Base-by-base conservation (phyloP, 2,888 invertebrate genomes). In the Lissocephala sabroskyi region DNA sequence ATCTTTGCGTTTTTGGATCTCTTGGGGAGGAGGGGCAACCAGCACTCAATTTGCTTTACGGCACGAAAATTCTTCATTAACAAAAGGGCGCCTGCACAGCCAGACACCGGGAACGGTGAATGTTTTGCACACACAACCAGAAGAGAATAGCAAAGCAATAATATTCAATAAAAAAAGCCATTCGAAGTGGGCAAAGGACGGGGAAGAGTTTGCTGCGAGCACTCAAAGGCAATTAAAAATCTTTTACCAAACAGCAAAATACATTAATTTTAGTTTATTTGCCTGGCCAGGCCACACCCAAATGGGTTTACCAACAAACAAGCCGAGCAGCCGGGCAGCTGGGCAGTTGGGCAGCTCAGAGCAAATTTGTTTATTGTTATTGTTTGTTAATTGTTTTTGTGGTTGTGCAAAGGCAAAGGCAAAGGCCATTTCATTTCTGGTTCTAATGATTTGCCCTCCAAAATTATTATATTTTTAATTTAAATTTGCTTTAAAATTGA, bases 91-190 rank as follows among this genome's bases (percentile, higher is more conserved):
- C 61, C 53, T 56, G 46, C 65, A 56, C 2, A 23, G 19, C 10
- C 40, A 26, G 14, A 26, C 18, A n/a, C n/a, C n/a, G n/a, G n/a
- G n/a, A n/a, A n/a, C n/a, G n/a, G n/a, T n/a, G n/a, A n/a, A n/a
- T n/a, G n/a, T n/a, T n/a, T n/a, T n/a, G n/a, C n/a, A n/a, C n/a
- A n/a, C n/a, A n/a, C 6, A 23, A 41, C 23, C 23, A 23, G 7
- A 23, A 23, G 33, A 56, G 56, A 65, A 64, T 70, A 73, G 73
- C 70, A 71, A 71, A 68, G 73, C 70, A 71, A 73, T 71, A 70
- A 71, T 73, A 71, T 71, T 71, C 70, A 71, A 71, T 71, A 71
- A 71, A 71, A 73, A n/a, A 57, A 73, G 56, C 70, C 67, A 71
- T 71, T 70, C 66, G 58, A 59, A 32, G 45, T 28, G 37, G 28